Evolutionary conservation across 2,888 invertebrate genomes (phyloP), one percentile per base, ranked within the genome.

Genomic region (Acrobasis suavella): DNA sequence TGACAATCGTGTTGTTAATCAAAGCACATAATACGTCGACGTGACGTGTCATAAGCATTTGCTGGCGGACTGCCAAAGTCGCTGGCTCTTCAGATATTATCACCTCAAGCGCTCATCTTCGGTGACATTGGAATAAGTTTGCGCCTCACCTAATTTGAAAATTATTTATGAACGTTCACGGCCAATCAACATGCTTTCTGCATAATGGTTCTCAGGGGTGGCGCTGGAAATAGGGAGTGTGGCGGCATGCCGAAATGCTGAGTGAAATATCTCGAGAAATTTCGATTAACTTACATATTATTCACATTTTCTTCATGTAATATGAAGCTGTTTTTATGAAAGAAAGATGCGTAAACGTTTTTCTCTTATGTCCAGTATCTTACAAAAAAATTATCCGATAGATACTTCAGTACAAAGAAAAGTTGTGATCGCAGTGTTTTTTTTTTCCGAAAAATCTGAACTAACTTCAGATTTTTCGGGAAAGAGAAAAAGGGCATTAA

Each of bases 61-160:
- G 58, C 64, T 69, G 69, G 69, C 64, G 14, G 50, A 0, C 14
- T 16, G 67, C 69, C 69, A 69, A 39, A 14, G 42, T 51, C 51
- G 58, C 65, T 60, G 60, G 65, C 64, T 64, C 63, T 62, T 62
- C 55, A 64, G 63, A 65, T 65, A 66, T 69, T 65, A 67, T 67
- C 67, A 67, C 61, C 65, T 67, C 67, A 63, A 67, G 62, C 62
- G 65, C 50, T 60, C 66, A 65, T 59, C 67, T 66, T 62, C 59
- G 60, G 65, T 67, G 67, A 67, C 67, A 69, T 66, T 66, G 62
- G 62, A 65, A 66, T 69, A 66, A 64, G 63, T 67, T 67, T 64
- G 64, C 65, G 46, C 55, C 60, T 46, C 52, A 58, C 62, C 58
- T 63, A 62, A 65, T 65, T 64, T 63, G 49, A 64, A 58, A 66